Percentiles rank a stretch among this genome's conserved stretches.
Evolutionary conservation across 2,113 vertebrate genomes (phyloP).

Genomic region (Pungitius pungitius): DNA sequence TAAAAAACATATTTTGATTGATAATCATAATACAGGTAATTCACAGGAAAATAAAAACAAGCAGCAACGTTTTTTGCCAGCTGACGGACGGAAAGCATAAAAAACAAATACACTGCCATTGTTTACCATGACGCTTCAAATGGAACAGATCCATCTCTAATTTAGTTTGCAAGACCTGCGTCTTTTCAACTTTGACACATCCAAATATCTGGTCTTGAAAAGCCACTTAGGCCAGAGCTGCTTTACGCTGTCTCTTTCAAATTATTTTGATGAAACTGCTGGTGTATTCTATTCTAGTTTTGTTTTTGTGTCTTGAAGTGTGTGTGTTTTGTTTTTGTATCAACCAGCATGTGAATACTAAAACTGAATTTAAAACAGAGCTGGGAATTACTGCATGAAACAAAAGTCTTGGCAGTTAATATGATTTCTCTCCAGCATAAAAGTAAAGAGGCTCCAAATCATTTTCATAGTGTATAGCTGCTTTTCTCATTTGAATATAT

Average conservation of each 20-base stretch:
- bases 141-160: background rate
- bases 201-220: background rate
- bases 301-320: conserved; percentile 5
- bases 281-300: conserved; percentile 1
- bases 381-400: conserved; percentile 24
- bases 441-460: background rate
- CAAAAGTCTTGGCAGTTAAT: conserved; percentile 20
- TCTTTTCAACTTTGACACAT: background rate
- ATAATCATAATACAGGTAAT: too few species aligned
- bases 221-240: background rate
- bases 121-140: background rate
- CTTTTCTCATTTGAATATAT: background rate
- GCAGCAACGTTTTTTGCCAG: too few species aligned
- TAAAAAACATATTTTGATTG: too few species aligned
- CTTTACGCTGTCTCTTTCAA: background rate
- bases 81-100: too few species aligned
- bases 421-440: background rate
- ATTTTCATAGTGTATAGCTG: too few species aligned
- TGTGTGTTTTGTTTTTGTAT: conserved; percentile 6
- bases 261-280: background rate
- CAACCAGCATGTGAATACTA: background rate
- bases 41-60: too few species aligned
- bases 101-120: background rate
- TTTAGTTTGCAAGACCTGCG: background rate
- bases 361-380: conserved; percentile 27